Conservation (phyloP, 1,140 invertebrate species). For the Solenopsis invicta region DNA sequence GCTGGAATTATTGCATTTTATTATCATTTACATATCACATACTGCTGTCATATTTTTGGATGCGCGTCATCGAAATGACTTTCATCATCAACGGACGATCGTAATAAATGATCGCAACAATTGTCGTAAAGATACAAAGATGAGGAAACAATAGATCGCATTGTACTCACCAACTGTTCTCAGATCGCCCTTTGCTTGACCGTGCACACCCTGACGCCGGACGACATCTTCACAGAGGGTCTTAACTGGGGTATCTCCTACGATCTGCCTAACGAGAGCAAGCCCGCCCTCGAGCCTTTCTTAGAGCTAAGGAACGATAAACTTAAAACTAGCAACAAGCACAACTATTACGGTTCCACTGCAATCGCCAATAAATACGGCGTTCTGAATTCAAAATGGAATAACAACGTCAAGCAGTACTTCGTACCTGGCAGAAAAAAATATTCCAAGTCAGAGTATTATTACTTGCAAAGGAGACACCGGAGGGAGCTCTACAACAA, state of each 20-base stretch:
- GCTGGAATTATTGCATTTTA: not conserved
- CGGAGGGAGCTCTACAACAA: slow-evolving; percentile 89
- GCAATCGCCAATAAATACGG: slow-evolving; percentile 64
- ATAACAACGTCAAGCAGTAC: slow-evolving; percentile 74
- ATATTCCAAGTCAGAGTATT: slow-evolving; percentile 79
- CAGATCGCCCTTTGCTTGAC: slow-evolving; percentile 89
- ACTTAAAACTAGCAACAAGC: slow-evolving; percentile 71
- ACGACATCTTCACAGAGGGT: slow-evolving; percentile 89
- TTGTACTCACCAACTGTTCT: slow-evolving; percentile 44
- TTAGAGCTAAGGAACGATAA: slow-evolving; percentile 82
- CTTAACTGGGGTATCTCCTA: slow-evolving; percentile 93
- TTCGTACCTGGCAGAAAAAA: slow-evolving; percentile 72
- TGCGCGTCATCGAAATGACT: not conserved
- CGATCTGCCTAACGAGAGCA: slow-evolving; percentile 91
- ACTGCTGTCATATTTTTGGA: not conserved
- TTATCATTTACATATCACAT: not conserved
- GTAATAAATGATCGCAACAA: not conserved
- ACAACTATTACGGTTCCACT: slow-evolving; percentile 77
- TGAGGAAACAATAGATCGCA: not conserved
- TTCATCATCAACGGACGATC: not conserved
- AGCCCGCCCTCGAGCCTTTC: slow-evolving; percentile 87
- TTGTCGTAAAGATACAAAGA: not conserved
- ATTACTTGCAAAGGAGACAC: slow-evolving; percentile 87
- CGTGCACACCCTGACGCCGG: slow-evolving; percentile 87
- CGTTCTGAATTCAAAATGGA: slow-evolving; percentile 67